phyloP scores from a whole-genome alignment of 2,797 vertebrate species.

The Hafferia zeledoni region DNA sequence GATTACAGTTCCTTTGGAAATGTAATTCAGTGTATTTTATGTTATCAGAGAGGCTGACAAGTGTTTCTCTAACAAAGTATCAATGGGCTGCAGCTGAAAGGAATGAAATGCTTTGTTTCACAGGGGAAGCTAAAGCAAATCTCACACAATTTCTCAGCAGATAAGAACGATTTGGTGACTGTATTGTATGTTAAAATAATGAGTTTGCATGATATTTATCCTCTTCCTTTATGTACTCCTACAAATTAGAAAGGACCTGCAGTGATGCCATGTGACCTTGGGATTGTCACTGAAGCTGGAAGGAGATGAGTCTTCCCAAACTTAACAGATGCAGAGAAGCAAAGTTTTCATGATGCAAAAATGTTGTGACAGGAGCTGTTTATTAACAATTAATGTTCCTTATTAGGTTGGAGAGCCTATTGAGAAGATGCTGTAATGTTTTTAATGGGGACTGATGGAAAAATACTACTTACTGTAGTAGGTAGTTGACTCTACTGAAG shows the following conservation, averaged over 20 bases:
- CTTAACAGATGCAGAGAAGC: not conserved
- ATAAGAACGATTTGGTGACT: not conserved
- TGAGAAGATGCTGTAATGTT: not conserved
- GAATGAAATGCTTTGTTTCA: not conserved
- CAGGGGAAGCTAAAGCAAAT: not conserved
- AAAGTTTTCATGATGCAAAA: not conserved
- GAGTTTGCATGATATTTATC: not conserved
- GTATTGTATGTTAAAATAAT: not conserved
- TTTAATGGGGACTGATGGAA: not conserved
- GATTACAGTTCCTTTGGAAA: not conserved
- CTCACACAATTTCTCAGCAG: not conserved
- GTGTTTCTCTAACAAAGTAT: not conserved
- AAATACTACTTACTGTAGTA: not conserved
- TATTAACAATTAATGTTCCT: not conserved
- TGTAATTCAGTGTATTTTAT: not conserved
- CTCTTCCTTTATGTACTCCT: not conserved
- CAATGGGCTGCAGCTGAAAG: not conserved
- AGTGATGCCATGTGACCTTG: not conserved
- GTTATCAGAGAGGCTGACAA: not conserved
- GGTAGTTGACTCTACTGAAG: not conserved
- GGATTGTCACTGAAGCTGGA: not conserved
- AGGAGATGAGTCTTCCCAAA: not conserved
- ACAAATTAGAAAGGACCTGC: not conserved
- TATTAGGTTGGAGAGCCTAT: not conserved
- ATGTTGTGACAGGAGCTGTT: not conserved